Evolutionary conservation across 1,140 invertebrate species (phyloP), one percentile per base, ranked within the genome.

Genomic region (Dysdera silvatica): DNA sequence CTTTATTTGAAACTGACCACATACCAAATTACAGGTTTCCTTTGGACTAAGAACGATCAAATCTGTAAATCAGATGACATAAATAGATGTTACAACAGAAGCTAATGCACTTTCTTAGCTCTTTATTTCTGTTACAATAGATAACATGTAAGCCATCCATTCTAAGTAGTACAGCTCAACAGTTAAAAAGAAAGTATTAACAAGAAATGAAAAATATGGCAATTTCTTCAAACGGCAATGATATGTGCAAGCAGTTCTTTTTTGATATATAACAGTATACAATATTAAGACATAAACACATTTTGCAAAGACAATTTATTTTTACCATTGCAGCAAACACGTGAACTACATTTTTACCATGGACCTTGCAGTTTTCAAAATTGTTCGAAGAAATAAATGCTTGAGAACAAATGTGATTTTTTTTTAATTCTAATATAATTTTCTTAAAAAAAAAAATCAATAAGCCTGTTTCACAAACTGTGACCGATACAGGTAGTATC

Each of bases 1-100:
- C 48, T 62, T 62, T 62, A 62, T 62, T 61, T 62, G 56, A 43
- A 62, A 62, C 56, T 62, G 55, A 56, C 61, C 61, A 62, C 61
- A 62, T 62, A 62, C 56, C 51, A 53, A 61, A 62, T 62, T 51
- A 62, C 61, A 55, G 53, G 53, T 62, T 49, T 49, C 29, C 29
- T 49, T 49, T 62, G 61, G 55, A 53, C 61, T n/a, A n/a, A n/a
- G n/a, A n/a, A 62, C 61, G 55, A 62, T 53, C 55, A 49, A 55
- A 43, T 31, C 32, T 40, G 48, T 55, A 28, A 48, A 55, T 35
- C 49, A 18, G 40, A 55, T 55, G 52, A 52, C 5, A 56, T 55
- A 55, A 18, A 54, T 47, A 54, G 20, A 40, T 51, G 18, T 10
- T 18, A 47, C 53, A 48, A 45, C 41, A 55, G 45, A 35, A 52